A percentile compares a stretch with the other conserved stretches of the same genome.
Conservation (phyloP, 2,113 vertebrate species). For the Corythaeola cristata region DNA sequence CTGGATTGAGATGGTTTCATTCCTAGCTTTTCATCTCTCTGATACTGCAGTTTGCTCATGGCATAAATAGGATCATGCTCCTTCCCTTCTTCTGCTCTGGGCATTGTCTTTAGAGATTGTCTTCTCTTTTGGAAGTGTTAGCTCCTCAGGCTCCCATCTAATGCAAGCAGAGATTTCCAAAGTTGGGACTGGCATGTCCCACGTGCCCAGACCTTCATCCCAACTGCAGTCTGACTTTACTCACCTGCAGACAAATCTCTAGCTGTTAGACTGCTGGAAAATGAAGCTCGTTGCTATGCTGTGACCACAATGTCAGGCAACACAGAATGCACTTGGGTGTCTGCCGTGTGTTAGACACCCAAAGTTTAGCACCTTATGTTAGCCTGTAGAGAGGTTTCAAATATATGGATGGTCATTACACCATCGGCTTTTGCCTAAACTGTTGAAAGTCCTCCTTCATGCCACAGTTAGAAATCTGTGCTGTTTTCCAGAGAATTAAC, state of each 20-base stretch:
- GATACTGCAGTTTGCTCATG: background rate
- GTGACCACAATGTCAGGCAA: background rate
- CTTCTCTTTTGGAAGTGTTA: background rate
- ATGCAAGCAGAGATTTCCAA: background rate
- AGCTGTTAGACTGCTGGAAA: background rate
- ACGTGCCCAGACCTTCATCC: background rate
- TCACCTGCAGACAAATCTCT: background rate
- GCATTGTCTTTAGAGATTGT: background rate
- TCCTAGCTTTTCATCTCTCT: background rate
- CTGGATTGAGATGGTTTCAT: background rate
- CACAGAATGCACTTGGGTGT: background rate
- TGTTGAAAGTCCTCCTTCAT: background rate
- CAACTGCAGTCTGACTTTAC: background rate
- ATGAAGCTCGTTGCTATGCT: background rate
- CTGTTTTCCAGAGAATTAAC: background rate
- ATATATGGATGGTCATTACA: background rate
- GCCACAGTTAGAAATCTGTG: background rate
- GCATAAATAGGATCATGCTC: background rate
- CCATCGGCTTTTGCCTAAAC: background rate
- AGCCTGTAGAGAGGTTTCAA: background rate
- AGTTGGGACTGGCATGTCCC: background rate
- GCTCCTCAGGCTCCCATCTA: background rate
- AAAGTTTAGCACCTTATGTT: accelerated
- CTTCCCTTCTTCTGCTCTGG: background rate
- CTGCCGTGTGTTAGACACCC: background rate